Percentiles rank a stretch among this genome's conserved stretches.
Evolutionary conservation across 2,113 vertebrate genomes (phyloP).

Genomic region (Thinocorus orbignyianus): DNA sequence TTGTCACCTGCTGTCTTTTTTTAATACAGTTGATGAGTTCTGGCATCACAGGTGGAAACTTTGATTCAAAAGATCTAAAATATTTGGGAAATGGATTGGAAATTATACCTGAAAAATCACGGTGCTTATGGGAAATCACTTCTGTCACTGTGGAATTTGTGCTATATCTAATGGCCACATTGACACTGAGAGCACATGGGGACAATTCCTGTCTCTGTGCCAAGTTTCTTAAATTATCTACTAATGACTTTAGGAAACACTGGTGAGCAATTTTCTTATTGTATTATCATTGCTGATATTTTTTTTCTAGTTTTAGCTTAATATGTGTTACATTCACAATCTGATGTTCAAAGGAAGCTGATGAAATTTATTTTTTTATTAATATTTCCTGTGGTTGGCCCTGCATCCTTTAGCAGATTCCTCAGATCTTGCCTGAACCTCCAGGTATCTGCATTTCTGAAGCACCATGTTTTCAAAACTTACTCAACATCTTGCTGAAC

Average conservation of each 20-base stretch:
- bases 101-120: background rate
- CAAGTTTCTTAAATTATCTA: background rate
- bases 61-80: background rate
- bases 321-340: background rate
- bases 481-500: background rate
- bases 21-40: background rate
- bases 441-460: background rate
- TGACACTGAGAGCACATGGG: background rate
- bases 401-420: background rate
- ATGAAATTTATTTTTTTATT: background rate
- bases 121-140: background rate
- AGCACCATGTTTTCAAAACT: background rate
- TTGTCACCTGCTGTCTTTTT: background rate
- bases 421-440: background rate
- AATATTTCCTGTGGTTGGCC: background rate
- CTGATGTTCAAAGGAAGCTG: background rate
- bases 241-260: background rate
- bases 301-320: background rate
- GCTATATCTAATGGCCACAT: background rate
- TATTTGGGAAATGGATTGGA: background rate
- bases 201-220: background rate
- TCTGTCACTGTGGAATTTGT: background rate
- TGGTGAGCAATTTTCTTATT: background rate
- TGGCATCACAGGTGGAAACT: slow-evolving; percentile 10
- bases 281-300: background rate